phyloP scores from a whole-genome alignment of 2,113 vertebrate species.

The Poeciliopsis retropinna region DNA sequence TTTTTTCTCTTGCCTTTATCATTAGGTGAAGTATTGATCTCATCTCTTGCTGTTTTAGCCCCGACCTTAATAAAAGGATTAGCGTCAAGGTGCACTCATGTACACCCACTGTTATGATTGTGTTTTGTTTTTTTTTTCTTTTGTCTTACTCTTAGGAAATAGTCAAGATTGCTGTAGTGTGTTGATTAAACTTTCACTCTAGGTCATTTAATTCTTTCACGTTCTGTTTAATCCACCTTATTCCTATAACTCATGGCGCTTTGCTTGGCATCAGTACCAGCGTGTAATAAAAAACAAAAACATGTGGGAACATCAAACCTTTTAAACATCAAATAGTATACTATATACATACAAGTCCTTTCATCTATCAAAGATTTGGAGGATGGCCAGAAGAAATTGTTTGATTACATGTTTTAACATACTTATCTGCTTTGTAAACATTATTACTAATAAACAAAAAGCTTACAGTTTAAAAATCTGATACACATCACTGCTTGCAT shows the following conservation, averaged over 20 bases:
- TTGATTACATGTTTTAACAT: not conserved
- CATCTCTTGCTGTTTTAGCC: slow-evolving; percentile 59
- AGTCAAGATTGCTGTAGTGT: slow-evolving; percentile 17
- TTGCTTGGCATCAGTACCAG: not conserved
- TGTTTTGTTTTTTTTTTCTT: slow-evolving; percentile 42
- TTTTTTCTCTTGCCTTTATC: slow-evolving; percentile 34
- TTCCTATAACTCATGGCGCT: not conserved
- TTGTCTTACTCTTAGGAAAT: slow-evolving; percentile 44
- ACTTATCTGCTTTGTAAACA: not conserved
- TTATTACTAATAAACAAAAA: not conserved
- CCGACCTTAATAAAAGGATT: slow-evolving; percentile 65
- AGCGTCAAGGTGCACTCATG: slow-evolving; percentile 64
- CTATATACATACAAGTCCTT: not conserved
- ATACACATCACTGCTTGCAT: not conserved
- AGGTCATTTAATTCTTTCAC: slow-evolving; percentile 39
- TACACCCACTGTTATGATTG: slow-evolving; percentile 59
- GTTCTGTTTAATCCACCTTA: slow-evolving; percentile 20
- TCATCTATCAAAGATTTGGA: not conserved
- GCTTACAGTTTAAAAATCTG: not conserved
- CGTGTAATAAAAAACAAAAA: not conserved
- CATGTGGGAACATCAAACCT: not conserved
- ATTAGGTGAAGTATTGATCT: slow-evolving; percentile 66
- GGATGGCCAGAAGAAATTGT: not conserved
- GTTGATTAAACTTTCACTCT: slow-evolving; percentile 32
- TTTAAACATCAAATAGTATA: not conserved